These are phyloP conservation scores for Zaprionus capensis DNA, from an alignment of 1,140 invertebrate species.

Conservation along the genomic window DNA sequence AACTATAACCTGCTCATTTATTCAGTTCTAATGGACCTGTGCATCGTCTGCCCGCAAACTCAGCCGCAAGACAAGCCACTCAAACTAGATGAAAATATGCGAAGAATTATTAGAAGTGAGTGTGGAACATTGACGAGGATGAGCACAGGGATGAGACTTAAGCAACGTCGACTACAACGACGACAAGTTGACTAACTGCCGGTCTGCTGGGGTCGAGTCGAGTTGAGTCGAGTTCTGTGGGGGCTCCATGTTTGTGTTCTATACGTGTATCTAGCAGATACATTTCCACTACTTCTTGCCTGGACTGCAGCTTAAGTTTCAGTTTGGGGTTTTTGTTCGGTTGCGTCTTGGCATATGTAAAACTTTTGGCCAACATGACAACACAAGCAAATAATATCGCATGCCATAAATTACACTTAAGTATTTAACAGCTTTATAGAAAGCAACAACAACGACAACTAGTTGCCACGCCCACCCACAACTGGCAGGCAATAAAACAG, in stretches of 20 bases:
- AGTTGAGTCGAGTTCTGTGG: not conserved
- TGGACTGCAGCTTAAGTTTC: conserved; percentile 52
- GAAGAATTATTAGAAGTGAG: conserved; percentile 62
- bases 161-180: conserved; percentile 9
- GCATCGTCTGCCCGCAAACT: conserved; percentile 11
- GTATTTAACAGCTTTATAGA: conserved; percentile 78
- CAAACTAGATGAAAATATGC: conserved; percentile 63
- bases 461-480: conserved; percentile 50
- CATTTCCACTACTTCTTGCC: conserved; percentile 22
- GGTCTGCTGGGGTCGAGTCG: conserved; percentile 13
- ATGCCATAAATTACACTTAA: conserved; percentile 81
- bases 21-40: conserved; percentile 70
- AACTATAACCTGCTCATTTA: conserved; percentile 64
- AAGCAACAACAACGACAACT: conserved; percentile 33
- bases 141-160: conserved; percentile 20
- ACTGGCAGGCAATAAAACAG: conserved; percentile 61
- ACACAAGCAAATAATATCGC: conserved; percentile 76
- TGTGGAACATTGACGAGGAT: conserved; percentile 32
- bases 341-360: conserved; percentile 64
- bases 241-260: not conserved
- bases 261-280: conserved; percentile 42
- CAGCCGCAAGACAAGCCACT: conserved; percentile 47
- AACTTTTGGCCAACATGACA: conserved; percentile 77
- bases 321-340: conserved; percentile 29
- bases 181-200: conserved; percentile 60